These are phyloP conservation scores for Tachyglossus aculeatus DNA, from an alignment of 2,797 vertebrate species.

Conservation along the genomic window DNA sequence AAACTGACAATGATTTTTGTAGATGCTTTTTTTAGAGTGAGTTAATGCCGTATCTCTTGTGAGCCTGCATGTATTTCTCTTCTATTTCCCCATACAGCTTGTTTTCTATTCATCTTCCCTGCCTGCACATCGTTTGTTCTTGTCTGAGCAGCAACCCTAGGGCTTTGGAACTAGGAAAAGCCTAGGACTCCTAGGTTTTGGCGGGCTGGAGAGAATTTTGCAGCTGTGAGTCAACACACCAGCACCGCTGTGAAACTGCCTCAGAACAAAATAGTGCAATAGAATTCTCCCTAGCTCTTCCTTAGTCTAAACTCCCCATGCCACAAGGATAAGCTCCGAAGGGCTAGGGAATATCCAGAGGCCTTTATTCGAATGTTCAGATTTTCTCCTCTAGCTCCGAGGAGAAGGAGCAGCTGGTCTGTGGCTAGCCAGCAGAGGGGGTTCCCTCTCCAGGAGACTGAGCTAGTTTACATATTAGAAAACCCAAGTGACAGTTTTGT, in stretches of 20 bases:
- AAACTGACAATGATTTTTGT: too few species aligned
- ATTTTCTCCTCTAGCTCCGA: not conserved
- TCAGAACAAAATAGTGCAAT: not conserved
- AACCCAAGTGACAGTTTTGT: not conserved
- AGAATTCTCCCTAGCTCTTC: not conserved
- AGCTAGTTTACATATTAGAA: not conserved
- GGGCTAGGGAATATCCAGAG: not conserved
- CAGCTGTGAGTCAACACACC: not conserved
- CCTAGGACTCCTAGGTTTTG: not conserved
- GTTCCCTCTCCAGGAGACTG: constrained; percentile 57
- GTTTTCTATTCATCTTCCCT: not conserved
- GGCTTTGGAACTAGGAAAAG: not conserved
- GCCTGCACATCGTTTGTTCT: not conserved
- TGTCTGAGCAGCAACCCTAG: not conserved
- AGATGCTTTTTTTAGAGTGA: too few species aligned
- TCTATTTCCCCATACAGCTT: too few species aligned
- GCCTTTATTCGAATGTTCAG: not conserved
- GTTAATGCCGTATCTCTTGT: too few species aligned
- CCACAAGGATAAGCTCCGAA: not conserved
- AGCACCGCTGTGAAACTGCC: not conserved
- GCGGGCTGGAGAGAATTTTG: not conserved
- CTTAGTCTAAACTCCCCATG: not conserved
- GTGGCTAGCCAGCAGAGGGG: constrained; percentile 66
- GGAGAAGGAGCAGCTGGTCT: constrained; percentile 15
- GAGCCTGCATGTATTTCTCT: too few species aligned